phyloP scores from a whole-genome alignment of 2,888 invertebrate species.

The Acanthosepion pharaonis region DNA sequence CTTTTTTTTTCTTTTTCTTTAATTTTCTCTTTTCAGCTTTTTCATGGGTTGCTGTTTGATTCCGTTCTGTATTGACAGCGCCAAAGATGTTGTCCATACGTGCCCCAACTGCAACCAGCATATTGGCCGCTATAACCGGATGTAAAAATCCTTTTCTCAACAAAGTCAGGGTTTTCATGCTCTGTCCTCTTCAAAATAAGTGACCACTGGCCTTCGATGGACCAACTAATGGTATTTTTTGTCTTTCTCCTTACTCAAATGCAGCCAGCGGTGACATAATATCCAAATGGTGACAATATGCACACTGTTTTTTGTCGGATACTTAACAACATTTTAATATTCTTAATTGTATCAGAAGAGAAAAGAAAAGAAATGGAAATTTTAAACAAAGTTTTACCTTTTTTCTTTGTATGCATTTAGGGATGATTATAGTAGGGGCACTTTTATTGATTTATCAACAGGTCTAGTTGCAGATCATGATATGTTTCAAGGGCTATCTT shows the following conservation, averaged over 20 bases:
- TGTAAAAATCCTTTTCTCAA: constrained; percentile 56
- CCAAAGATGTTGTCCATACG: constrained; percentile 70
- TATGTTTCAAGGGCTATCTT: too few species aligned
- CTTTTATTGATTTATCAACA: not conserved
- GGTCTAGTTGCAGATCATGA: too few species aligned
- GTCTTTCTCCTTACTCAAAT: not conserved
- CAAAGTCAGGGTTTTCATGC: not conserved
- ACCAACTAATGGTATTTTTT: not conserved
- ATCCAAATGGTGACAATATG: not conserved
- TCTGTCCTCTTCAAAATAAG: not conserved
- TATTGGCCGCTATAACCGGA: constrained; percentile 64
- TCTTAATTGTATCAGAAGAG: not conserved
- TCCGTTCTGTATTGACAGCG: constrained; percentile 67
- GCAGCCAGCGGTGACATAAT: not conserved
- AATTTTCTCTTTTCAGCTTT: constrained; percentile 57
- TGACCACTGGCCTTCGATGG: not conserved
- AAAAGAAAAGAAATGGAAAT: not conserved
- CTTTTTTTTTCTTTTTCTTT: not conserved
- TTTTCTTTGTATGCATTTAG: not conserved
- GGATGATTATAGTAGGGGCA: not conserved
- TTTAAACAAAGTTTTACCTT: too few species aligned
- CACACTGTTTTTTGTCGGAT: constrained; percentile 1
- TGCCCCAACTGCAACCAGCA: constrained; percentile 70
- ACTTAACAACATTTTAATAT: not conserved
- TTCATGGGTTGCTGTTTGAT: constrained; percentile 64